Evolutionary conservation across 2,888 invertebrate genomes (phyloP), one percentile per base, ranked within the genome.

Genomic region (Cephus runcator): DNA sequence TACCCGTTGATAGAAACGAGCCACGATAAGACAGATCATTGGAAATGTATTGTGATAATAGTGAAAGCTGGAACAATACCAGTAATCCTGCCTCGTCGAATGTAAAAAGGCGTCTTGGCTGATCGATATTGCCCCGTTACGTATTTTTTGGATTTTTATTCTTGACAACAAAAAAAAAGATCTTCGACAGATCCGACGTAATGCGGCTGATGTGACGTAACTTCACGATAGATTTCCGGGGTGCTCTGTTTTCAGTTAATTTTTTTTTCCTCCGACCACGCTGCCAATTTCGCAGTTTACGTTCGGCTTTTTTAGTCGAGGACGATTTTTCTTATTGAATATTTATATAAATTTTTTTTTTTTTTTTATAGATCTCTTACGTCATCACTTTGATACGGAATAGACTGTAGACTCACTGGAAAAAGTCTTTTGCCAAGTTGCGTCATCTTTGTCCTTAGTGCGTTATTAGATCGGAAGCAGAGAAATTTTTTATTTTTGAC

Each of bases 301-400:
- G 4, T 40, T 15, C 15, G 1, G n/a, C n/a, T 15, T 4, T 40
- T 12, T 40, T 15, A 1, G 81, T 81, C 83, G 85, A 84, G 82
- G 79, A 79, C 77, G 79, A 87, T 86, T 82, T 86, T 87, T 86
- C 11, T 11, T 69, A 23, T 76, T 35, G 69, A 69, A 31, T 31
- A 23, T 33, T 36, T 12, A 34, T 69, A 34, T 30, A 73, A 3
- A 12, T 35, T 35, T 35, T 12, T 35, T 35, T 3, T 69, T 74
- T 56, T 36, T 75, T 68, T 69, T 36, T n/a, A 30, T 75, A 34
- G n/a, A 31, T 73, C 3, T 31, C 31, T 23, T 23, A 9, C 56
- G 6, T 23, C 15, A 23, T 23, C 23, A 2, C 1, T 56, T 9
- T 9, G 1, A 23, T 23, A 23, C 23, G 56, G 56, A 56, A 9